Base-by-base conservation (phyloP, 1,140 invertebrate species). In the Trachymyrmex septentrionalis region DNA sequence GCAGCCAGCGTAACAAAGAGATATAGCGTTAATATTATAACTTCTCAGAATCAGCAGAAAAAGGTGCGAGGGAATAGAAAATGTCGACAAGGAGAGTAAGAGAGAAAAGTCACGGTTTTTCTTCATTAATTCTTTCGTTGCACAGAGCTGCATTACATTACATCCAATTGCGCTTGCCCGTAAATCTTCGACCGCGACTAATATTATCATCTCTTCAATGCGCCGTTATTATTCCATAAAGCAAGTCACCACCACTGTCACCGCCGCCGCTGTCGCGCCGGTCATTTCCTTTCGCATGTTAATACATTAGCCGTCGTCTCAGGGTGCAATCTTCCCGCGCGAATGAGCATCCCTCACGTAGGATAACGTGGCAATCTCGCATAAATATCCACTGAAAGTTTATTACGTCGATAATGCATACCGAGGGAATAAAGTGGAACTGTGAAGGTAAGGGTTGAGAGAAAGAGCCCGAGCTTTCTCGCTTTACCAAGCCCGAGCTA, bases 261-360 rank as follows among this genome's bases (percentile, higher is more conserved):
- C 59, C 53, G 50, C 7, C n/a, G 21, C n/a, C 55, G 6, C n/a
- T 63, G 66, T 34, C 27, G 48, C 57, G 14, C 34, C 64, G 87
- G 63, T 63, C 78, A 80, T 87, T 84, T 84, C 34, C 85, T 87
- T 82, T 89, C 73, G 66, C 61, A 53, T 78, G 71, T 90, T 77
- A 82, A 90, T 82, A 82, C 76, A 87, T 87, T 85, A 76, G 64
- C 61, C 85, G 57, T 34, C 57, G 57, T 87, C 59, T 27, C n/a
- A 34, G n/a, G 59, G 63, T 69, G 73, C 57, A 77, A 87, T 90
- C 81, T 77, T 77, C 50, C 30, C 10, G 12, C 75, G n/a, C 21
- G 88, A 90, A 88, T 48, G 81, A 76, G 72, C 87, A 84, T 88
- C 34, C 77, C 72, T 88, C 87, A 88, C 87, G 76, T 86, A 88